Evolutionary conservation across 1,140 invertebrate genomes (phyloP), one percentile per base, ranked within the genome.

Genomic region (Ericerus pela): DNA sequence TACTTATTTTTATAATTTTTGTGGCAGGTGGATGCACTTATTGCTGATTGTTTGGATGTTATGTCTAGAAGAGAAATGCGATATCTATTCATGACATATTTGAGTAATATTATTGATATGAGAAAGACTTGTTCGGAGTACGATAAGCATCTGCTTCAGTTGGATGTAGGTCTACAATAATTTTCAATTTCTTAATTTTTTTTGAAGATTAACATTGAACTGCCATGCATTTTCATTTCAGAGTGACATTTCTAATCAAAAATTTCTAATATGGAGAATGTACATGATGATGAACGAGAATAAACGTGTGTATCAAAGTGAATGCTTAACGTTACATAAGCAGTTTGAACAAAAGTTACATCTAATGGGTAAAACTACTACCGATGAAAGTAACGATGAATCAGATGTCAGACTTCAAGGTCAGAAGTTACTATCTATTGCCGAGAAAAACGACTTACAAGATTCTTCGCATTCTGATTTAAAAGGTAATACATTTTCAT

Each of bases 381-480:
- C 41, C 3, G 41, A 47, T 24, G 41, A 47, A 47, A 47, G 41
- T 24, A 47, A 47, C 41, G 41, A 47, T 24, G 41, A 47, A 24
- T 47, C 41, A 20, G 26, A 24, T 5, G 41, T 24, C 14, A 14
- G 20, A 10, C 4, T 47, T 10, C 41, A 47, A 47, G 41, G 41
- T 24, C 11, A 24, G 26, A 47, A 47, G 14, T 47, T 47, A 24
- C 20, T 47, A 10, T 47, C 41, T 3, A 47, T 47, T 22, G 26
- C 26, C 16, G 41, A 47, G 41, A 10, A 22, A 47, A 47, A 47
- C 16, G 41, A 47, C 26, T 18, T 22, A 24, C 41, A 18, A 3
- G 41, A 47, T 24, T 47, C 41, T 2, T 47, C 41, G 4, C 20
- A 47, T 24, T 47, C 41, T 22, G 41, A 47, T 47, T 24, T 20